Conservation (phyloP, 2,113 vertebrate genomes). For the Dunckerocampus dactyliophorus region DNA sequence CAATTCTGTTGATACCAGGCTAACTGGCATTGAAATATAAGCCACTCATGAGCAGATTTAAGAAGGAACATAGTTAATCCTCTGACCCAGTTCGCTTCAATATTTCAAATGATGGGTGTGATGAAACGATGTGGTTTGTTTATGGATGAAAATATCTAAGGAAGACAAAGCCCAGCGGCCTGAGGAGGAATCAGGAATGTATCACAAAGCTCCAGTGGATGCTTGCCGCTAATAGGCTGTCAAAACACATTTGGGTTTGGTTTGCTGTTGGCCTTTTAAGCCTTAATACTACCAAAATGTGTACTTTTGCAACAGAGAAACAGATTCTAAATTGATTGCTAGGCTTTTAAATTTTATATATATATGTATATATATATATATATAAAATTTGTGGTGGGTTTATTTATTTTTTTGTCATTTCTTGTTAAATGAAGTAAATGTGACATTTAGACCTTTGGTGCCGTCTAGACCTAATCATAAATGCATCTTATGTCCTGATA, state of each 20-base stretch:
- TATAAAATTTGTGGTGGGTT: background rate
- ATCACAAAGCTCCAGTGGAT: slow-evolving; percentile 19
- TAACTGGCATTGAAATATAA: slow-evolving; percentile 58
- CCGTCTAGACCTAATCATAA: background rate
- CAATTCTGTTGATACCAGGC: slow-evolving; percentile 41
- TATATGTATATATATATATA: too few species aligned
- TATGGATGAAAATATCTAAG: background rate
- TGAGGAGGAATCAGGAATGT: slow-evolving; percentile 26
- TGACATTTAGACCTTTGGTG: background rate
- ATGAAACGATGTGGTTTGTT: slow-evolving; percentile 15
- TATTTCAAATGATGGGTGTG: slow-evolving; percentile 18
- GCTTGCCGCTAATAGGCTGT: slow-evolving; percentile 20
- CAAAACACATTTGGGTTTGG: slow-evolving; percentile 44
- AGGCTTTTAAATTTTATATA: background rate
- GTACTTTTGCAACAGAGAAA: slow-evolving; percentile 19
- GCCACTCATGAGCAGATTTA: slow-evolving; percentile 68
- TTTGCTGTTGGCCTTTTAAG: slow-evolving; percentile 25
- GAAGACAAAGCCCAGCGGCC: slow-evolving; percentile 13
- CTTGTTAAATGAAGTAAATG: slow-evolving; percentile 9
- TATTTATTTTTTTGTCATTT: background rate
- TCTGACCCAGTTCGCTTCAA: slow-evolving; percentile 4
- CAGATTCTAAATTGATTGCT: slow-evolving; percentile 1
- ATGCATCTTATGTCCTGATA: background rate
- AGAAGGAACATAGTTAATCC: slow-evolving; percentile 49
- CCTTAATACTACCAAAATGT: slow-evolving; percentile 9